phyloP scores from a whole-genome alignment of 2,888 invertebrate species.

The Drosophila atroscutellata region DNA sequence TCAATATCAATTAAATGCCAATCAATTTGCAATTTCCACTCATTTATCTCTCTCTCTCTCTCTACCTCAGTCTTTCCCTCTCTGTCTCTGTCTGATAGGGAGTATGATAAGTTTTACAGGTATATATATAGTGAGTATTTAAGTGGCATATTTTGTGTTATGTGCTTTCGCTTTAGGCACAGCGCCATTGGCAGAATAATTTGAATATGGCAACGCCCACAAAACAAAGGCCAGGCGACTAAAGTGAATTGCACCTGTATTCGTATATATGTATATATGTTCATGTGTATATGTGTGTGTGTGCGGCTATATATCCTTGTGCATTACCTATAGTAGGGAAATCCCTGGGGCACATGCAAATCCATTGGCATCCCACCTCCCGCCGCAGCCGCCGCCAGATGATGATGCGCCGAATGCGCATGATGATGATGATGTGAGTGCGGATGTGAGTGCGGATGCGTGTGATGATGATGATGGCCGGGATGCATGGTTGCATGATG shows the following conservation, averaged over 20 bases:
- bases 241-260: conserved; percentile 38
- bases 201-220: conserved; percentile 73
- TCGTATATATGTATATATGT: conserved; percentile 2
- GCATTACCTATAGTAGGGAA: conserved; percentile 93
- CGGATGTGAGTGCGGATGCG: conserved; percentile 78
- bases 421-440: conserved; percentile 81
- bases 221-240: conserved; percentile 52
- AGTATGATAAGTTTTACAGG: conserved; percentile 3
- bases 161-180: conserved; percentile 19
- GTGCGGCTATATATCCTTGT: conserved; percentile 4
- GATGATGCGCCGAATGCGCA: conserved; percentile 67
- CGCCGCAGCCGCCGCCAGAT: conserved; percentile 84
- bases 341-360: conserved; percentile 95
- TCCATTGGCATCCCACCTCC: conserved; percentile 93
- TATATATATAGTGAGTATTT: neutral
- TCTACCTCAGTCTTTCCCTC: neutral
- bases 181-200: conserved; percentile 65
- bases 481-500: conserved; percentile 74
- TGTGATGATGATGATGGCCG: conserved; percentile 67
- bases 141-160: conserved; percentile 30
- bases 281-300: conserved; percentile 1
- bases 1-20: conserved; percentile 41
- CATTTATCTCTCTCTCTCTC: conserved; percentile 11
- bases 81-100: neutral
- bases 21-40: conserved; percentile 47